Base-by-base conservation (phyloP, 2,113 vertebrate species). In the Maccullochella peelii region DNA sequence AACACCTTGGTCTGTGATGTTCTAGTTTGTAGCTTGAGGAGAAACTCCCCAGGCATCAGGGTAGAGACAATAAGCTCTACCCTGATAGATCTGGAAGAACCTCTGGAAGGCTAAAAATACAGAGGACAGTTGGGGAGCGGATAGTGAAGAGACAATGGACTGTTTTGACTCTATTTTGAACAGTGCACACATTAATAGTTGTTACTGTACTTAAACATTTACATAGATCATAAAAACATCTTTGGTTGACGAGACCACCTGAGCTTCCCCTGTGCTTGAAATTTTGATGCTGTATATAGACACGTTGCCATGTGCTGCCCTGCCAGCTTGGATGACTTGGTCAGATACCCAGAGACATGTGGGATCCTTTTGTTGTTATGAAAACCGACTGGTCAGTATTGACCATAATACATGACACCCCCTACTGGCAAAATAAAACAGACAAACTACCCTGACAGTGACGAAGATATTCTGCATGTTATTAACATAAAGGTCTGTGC, bases 341-440 rank as follows among this genome's bases (percentile, higher is more conserved):
- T 82, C 83, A 57, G 77, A 70, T 66, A 81, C 40, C 40, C 21
- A 40, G 50, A 73, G 77, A 74, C 69, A 73, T 82, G 77, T 69
- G 77, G 86, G 57, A 77, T 72, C 57, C 40, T 85, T 78, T 79
- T 75, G 75, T 86, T 81, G 79, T 78, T 73, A 82, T 40, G 79
- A 86, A 87, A 84, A 87, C 68, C 85, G 52, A 49, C 20, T 30
- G 49, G 30, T 5, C 21, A 14, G 23, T 54, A 52, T 38, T 1
- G 8, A 47, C 27, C 68, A 73, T 79, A 83, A 89, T 61, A 47
- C 83, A 90, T 65, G 49, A 90, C 87, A 66, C 89, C 88, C 74
- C 76, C 91, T 92, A 77, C 88, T 92, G 92, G 93, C 23, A 80
- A 61, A 0, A 50, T 74, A 52, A 74, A 68, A 66, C 1, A 16